Conservation (phyloP, 2,888 invertebrate species). For the Drosophila putrida region DNA sequence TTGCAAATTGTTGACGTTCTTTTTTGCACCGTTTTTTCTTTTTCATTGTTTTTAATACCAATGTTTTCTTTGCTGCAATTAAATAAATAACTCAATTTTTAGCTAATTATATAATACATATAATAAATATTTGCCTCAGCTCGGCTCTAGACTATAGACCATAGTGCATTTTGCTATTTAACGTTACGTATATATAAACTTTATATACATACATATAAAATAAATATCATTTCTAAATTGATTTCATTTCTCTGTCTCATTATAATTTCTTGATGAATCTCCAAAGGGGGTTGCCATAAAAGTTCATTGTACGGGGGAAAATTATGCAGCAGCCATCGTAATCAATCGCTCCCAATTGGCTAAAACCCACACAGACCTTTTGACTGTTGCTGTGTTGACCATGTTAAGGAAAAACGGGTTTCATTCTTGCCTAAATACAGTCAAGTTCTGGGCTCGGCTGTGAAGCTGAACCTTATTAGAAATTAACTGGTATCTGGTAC, state of each 20-base stretch:
- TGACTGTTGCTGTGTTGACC: conserved; percentile 6
- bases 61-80: conserved; percentile 19
- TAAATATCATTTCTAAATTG: conserved; percentile 24
- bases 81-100: conserved; percentile 15
- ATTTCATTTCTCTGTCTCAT: conserved; percentile 35
- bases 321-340: conserved; percentile 15
- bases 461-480: conserved; percentile 57
- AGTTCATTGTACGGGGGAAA: conserved; percentile 44
- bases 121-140: conserved; percentile 25
- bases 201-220: background rate
- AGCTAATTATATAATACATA: conserved; percentile 21
- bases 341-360: conserved; percentile 32
- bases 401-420: conserved; percentile 35
- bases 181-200: conserved; percentile 3
- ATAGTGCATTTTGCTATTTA: conserved; percentile 57
- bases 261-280: conserved; percentile 20
- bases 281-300: conserved; percentile 42
- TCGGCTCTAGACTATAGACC: conserved; percentile 53
- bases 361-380: background rate
- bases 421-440: conserved; percentile 60
- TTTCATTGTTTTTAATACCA: conserved; percentile 19
- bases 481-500: conserved; percentile 51
- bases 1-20: conserved; percentile 39
- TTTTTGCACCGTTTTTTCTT: conserved; percentile 47
- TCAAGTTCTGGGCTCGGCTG: conserved; percentile 43